These are phyloP conservation scores for Chroicocephalus ridibundus DNA, from an alignment of 2,113 vertebrate genomes.

Conservation along the genomic window DNA sequence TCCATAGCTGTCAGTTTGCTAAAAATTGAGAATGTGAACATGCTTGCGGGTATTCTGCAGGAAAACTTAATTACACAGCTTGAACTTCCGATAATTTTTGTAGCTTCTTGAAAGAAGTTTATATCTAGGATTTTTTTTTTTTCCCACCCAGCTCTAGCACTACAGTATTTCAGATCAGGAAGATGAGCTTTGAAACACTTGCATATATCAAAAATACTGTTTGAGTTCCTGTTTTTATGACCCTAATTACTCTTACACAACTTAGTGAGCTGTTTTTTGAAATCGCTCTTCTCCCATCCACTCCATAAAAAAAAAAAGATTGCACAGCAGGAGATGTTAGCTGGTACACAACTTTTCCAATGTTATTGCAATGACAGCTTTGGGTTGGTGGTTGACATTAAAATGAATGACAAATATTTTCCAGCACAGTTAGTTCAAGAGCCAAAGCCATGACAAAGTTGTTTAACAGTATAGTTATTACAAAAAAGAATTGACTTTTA, in stretches of 20 bases:
- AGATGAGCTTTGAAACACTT: not conserved
- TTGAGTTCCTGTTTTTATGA: not conserved
- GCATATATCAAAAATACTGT: not conserved
- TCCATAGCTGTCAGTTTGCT: conserved; percentile 32
- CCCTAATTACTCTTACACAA: not conserved
- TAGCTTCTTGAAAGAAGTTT: not conserved
- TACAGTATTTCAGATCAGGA: not conserved
- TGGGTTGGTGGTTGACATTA: not conserved
- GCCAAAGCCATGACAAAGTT: conserved; percentile 4
- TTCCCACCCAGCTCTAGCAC: not conserved
- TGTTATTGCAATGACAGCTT: conserved; percentile 14
- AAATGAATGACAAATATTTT: conserved; percentile 50
- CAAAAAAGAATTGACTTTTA: not conserved
- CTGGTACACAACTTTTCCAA: not conserved
- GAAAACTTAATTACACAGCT: conserved; percentile 32
- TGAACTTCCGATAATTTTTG: not conserved
- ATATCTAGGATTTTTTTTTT: not conserved
- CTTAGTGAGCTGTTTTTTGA: not conserved
- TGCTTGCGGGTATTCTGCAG: not conserved
- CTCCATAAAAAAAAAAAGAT: not conserved
- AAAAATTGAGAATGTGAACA: conserved; percentile 27
- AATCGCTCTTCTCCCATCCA: not conserved
- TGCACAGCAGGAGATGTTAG: not conserved
- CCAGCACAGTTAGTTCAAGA: not conserved
- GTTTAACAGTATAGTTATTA: not conserved